Conservation (phyloP, 2,797 vertebrate species). For the Buceros bicornis region DNA sequence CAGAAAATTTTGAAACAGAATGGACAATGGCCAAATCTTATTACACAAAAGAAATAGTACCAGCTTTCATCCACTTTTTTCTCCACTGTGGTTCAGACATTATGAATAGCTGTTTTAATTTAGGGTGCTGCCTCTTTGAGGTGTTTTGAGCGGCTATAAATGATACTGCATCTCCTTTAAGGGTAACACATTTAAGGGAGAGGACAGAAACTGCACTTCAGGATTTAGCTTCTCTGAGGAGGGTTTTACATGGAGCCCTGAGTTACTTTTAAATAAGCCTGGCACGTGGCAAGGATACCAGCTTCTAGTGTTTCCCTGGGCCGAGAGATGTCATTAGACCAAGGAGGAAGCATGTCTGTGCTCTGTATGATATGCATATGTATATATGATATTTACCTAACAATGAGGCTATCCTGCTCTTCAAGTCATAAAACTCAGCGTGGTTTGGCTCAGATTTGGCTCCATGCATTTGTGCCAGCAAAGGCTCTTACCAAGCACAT, state of each 20-base stretch:
- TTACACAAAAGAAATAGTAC: neutral
- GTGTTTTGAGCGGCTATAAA: neutral
- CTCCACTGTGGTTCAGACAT: neutral
- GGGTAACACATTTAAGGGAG: neutral
- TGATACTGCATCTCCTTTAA: neutral
- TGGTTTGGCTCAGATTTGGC: neutral
- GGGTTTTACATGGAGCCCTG: neutral
- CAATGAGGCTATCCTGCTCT: neutral
- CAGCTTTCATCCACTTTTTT: neutral
- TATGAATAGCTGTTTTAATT: neutral
- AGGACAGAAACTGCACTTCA: neutral
- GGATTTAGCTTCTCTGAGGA: neutral
- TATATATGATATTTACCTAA: neutral
- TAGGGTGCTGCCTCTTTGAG: neutral
- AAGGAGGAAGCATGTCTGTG: neutral
- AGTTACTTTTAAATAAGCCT: neutral
- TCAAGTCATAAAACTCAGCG: neutral
- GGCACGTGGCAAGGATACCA: neutral
- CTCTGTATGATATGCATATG: rapidly evolving
- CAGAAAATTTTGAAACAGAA: neutral
- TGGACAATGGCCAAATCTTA: neutral
- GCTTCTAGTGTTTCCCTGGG: neutral
- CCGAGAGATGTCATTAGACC: neutral
- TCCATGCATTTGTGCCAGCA: rapidly evolving
- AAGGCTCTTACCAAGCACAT: neutral